A percentile compares a stretch with the other conserved stretches of the same genome.
These are phyloP conservation scores for Galbula dea DNA, from an alignment of 2,113 vertebrate species.

Conservation along the genomic window DNA sequence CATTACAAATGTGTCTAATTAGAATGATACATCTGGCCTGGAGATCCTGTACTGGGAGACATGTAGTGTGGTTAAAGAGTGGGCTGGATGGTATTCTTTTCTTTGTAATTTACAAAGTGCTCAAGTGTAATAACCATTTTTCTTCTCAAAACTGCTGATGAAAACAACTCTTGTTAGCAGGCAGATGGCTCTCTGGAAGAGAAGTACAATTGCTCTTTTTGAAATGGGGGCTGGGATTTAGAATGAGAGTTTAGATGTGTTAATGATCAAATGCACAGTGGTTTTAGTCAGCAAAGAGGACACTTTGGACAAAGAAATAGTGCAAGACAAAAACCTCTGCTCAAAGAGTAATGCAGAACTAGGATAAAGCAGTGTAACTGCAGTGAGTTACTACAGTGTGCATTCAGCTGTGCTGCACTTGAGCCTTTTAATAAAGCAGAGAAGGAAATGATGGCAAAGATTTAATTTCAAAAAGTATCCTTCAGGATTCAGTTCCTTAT, in stretches of 20 bases:
- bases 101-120: conserved; percentile 36
- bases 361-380: not conserved
- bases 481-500: not conserved
- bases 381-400: not conserved
- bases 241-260: conserved; percentile 40
- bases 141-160: conserved; percentile 42
- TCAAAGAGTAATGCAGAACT: not conserved
- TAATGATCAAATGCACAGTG: not conserved
- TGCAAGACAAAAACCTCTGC: not conserved
- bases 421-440: not conserved
- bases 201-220: conserved; percentile 42
- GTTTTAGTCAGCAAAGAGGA: conserved; percentile 35
- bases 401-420: not conserved
- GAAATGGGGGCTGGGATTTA: conserved; percentile 48
- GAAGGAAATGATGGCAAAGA: not conserved
- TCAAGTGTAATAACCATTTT: conserved; percentile 45
- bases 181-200: conserved; percentile 59
- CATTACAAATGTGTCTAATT: conserved; percentile 23
- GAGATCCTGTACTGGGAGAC: not conserved
- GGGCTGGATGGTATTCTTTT: not conserved
- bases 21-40: not conserved
- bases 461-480: not conserved
- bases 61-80: not conserved
- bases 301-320: not conserved
- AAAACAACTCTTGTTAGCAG: conserved; percentile 52